Evolutionary conservation across 37 sponge, comb jelly and placozoan species (phyloP), one percentile per base, ranked within the genome.

Genomic region (Hexactinellida sp.): DNA sequence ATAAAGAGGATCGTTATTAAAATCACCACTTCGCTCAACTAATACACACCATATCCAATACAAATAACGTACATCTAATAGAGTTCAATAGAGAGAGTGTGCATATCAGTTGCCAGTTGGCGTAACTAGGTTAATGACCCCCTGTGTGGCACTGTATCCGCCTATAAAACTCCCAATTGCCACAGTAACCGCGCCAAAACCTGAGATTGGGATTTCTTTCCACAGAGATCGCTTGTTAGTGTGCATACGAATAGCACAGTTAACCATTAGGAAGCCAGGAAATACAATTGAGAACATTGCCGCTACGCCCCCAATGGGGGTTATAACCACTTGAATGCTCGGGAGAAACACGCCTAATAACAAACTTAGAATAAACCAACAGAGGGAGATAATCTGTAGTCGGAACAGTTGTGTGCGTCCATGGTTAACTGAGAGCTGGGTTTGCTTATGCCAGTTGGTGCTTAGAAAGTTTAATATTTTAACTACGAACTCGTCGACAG

Each of bases 211-310:
- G 21, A 63, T n/a, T 23, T 63, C 19, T 23, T 63, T n/a, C 76
- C 76, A 63, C 5, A 63, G 21, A 10, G 76, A n/a, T 3, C 76
- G 25, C 76, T 28, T 63, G 13, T 41, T 41, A 3, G 21, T 7
- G 5, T 7, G 21, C 3, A 1, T 23, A n/a, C 76, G 19, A 10
- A 63, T 28, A 3, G 76, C 76, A n/a, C 3, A 25, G 76, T 28
- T 63, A 32, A 63, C 76, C 3, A 63, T 25, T 21, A 63, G 21
- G 13, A 63, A 63, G 87, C 92, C 94, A 47, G 94, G 94, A 54
- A 92, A 94, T 34, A 92, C 85, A 41, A 94, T 87, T 10, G 92
- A 89, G 86, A 94, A 92, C 28, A 84, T 25, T 0, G 94, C 94
- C 35, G 94, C 94, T 37, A 94, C 86, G 0, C 91, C 92, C 55